phyloP scores from a whole-genome alignment of 1,140 invertebrate species.

The Chrysoperla carnea region DNA sequence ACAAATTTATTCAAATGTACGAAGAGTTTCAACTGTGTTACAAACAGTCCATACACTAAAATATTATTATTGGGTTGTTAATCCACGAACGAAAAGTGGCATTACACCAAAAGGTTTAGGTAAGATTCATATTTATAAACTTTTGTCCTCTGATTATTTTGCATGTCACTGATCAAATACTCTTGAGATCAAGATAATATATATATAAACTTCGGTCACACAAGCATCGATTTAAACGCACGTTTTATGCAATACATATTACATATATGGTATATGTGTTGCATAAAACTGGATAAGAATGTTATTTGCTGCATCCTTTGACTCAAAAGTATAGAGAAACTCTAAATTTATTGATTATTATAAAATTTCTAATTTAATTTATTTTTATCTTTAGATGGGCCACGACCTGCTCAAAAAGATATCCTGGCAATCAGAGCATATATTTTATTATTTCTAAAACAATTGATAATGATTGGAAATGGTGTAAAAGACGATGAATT shows the following conservation, averaged over 20 bases:
- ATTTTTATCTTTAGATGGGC: conserved; percentile 53
- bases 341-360: no score
- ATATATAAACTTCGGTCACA: no score
- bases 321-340: no score
- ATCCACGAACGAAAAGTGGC: conserved; percentile 85
- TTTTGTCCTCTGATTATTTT: no score
- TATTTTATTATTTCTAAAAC: conserved; percentile 89
- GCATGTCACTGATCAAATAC: no score
- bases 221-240: no score
- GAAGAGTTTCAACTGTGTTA: conserved; percentile 89
- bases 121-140: conserved; percentile 31
- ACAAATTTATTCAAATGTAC: conserved; percentile 93
- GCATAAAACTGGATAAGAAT: no score
- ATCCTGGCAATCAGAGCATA: conserved; percentile 86
- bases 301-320: no score
- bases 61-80: conserved; percentile 98
- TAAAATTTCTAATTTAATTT: no score
- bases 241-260: no score
- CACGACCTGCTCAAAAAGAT: conserved; percentile 82
- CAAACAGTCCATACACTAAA: conserved; percentile 97
- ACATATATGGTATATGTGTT: no score
- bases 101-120: conserved; percentile 87
- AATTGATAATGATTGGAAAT: conserved; percentile 90
- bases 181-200: no score
- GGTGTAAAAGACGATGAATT: conserved; percentile 97